Percentiles rank a stretch among this genome's conserved stretches.
Evolutionary conservation across 2,888 invertebrate genomes (phyloP).

Genomic region (Eupithecia exiguata): DNA sequence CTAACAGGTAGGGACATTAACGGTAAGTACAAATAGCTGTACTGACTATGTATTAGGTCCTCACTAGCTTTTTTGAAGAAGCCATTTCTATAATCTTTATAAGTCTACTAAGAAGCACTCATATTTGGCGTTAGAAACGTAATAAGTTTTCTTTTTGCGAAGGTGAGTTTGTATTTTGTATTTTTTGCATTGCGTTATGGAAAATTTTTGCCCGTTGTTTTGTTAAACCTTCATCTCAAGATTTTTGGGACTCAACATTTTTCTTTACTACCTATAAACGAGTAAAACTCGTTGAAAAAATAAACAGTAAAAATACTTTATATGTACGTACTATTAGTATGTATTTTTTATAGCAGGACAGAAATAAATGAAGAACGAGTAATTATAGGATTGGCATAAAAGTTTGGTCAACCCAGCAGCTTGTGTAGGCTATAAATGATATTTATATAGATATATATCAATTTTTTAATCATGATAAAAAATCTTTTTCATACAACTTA

Average conservation of each 20-base stretch:
- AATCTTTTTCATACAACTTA: too few relatives aligned
- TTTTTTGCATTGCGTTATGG: conserved; percentile 12
- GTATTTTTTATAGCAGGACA: too few relatives aligned
- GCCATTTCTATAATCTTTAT: conserved; percentile 11
- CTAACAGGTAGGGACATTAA: too few relatives aligned
- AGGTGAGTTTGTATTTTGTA: conserved; percentile 31
- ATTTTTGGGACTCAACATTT: background rate
- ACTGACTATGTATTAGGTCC: background rate
- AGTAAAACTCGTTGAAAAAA: too few relatives aligned
- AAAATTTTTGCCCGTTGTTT: background rate
- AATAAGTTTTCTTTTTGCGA: conserved; percentile 43
- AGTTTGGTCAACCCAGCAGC: too few relatives aligned
- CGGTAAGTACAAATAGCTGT: background rate
- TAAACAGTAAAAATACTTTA: too few relatives aligned
- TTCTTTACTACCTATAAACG: background rate
- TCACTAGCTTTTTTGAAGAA: background rate
- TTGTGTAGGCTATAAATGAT: too few relatives aligned
- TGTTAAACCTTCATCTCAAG: background rate
- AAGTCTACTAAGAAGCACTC: conserved; percentile 31
- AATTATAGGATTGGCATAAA: too few relatives aligned
- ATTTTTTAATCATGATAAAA: too few relatives aligned
- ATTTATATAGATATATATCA: too few relatives aligned
- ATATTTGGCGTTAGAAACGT: conserved; percentile 36
- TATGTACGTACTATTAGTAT: too few relatives aligned
- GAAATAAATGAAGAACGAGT: too few relatives aligned